These are phyloP conservation scores for Psammodynastes pulverulentus DNA, from an alignment of 2,113 vertebrate species.

Conservation along the genomic window DNA sequence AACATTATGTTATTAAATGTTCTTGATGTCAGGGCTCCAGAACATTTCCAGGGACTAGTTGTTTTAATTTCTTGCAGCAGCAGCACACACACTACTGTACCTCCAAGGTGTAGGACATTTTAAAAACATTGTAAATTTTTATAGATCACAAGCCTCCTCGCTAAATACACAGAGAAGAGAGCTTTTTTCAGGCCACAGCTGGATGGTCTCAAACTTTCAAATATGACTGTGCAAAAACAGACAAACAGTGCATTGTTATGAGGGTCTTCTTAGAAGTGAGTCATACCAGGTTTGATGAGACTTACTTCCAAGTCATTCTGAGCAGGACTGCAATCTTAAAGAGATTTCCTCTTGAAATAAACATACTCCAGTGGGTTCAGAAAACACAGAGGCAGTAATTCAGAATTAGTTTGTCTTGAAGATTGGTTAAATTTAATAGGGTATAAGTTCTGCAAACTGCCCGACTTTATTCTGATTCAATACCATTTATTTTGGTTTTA, in stretches of 20 bases:
- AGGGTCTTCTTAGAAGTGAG: background rate
- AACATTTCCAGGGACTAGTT: background rate
- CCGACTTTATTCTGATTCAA: background rate
- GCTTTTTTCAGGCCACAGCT: background rate
- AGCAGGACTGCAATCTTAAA: background rate
- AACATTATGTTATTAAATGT: background rate
- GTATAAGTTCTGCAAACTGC: background rate
- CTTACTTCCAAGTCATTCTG: background rate
- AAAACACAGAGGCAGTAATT: background rate
- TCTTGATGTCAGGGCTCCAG: background rate
- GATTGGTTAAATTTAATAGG: background rate
- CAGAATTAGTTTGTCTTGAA: background rate
- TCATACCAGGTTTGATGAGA: too few relatives aligned
- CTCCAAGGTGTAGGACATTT: background rate
- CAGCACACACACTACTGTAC: background rate
- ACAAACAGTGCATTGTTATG: background rate
- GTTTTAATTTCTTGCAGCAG: background rate
- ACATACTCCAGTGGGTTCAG: background rate
- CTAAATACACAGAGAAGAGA: background rate
- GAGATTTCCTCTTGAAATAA: background rate
- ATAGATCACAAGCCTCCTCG: background rate
- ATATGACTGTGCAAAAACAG: background rate
- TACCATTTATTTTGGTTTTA: background rate
- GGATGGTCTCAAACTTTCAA: background rate
- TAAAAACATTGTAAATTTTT: background rate